Conservation (phyloP, 2,888 invertebrate genomes). For the Hirtodrosophila duncani region DNA sequence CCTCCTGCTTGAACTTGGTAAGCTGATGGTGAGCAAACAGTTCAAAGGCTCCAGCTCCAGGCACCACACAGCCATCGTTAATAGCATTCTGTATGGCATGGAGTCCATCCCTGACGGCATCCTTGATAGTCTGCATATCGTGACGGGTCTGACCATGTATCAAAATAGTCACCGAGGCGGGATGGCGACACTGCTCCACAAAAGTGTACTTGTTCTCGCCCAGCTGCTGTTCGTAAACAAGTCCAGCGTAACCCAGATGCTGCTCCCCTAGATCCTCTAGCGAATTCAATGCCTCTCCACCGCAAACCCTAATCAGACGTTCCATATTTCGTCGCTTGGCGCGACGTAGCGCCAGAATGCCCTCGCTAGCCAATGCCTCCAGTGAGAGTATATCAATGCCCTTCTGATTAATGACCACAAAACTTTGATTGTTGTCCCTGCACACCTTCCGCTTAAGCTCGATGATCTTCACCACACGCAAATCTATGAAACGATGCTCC, state of each 20-base stretch:
- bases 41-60: conserved; percentile 99
- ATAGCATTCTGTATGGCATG: conserved; percentile 97
- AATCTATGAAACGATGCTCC: conserved; percentile 96
- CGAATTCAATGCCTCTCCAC: conserved; percentile 95
- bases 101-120: conserved; percentile 96
- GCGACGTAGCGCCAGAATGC: conserved; percentile 94
- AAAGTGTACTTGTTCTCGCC: conserved; percentile 99
- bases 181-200: conserved; percentile 95
- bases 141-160: conserved; percentile 98
- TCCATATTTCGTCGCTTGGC: conserved; percentile 99
- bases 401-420: conserved; percentile 98
- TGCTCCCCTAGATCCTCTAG: conserved; percentile 93
- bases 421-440: conserved; percentile 89
- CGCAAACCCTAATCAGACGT: conserved; percentile 94
- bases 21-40: conserved; percentile 88
- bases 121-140: conserved; percentile 94
- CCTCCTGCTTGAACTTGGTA: conserved; percentile 87
- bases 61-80: conserved; percentile 92
- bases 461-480: conserved; percentile 92
- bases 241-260: conserved; percentile 92
- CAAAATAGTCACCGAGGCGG: conserved; percentile 95
- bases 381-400: conserved; percentile 98
- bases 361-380: conserved; percentile 96
- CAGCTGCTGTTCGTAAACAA: conserved; percentile 98
- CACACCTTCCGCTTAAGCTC: conserved; percentile 95